Conservation (phyloP, 2,113 vertebrate genomes). For the Malurus cyaneus region DNA sequence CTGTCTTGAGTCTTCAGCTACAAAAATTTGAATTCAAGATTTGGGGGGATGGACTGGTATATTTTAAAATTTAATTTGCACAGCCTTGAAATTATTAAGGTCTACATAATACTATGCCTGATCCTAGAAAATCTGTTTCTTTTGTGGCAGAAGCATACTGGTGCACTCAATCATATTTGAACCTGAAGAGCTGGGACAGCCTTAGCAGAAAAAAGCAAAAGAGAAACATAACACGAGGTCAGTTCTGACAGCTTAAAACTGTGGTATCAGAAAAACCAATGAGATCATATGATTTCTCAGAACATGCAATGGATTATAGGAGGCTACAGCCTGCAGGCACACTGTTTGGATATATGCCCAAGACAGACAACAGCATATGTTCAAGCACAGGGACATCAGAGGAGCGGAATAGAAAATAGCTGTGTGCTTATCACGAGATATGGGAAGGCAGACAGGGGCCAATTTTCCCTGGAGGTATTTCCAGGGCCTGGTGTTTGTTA, state of each 20-base stretch:
- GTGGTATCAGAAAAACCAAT: background rate
- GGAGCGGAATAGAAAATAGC: conserved; percentile 45
- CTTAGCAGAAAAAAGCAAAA: background rate
- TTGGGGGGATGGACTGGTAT: background rate
- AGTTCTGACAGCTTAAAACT: conserved; percentile 16
- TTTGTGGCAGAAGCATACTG: conserved; percentile 21
- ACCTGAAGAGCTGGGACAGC: conserved; percentile 12
- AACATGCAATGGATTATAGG: conserved; percentile 21
- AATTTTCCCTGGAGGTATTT: background rate
- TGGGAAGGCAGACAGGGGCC: background rate
- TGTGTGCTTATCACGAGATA: background rate
- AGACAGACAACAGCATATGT: conserved; percentile 54
- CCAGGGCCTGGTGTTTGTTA: background rate
- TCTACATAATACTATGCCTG: background rate
- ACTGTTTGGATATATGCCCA: conserved; percentile 37
- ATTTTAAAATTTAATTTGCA: background rate
- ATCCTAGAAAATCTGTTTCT: background rate
- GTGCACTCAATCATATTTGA: conserved; percentile 29
- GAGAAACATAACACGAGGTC: conserved; percentile 6
- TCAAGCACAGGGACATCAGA: conserved; percentile 20
- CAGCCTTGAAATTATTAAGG: background rate
- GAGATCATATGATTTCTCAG: conserved; percentile 4
- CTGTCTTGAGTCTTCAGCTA: background rate
- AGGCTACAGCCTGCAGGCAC: conserved; percentile 29
- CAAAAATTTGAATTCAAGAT: background rate